Base-by-base conservation (phyloP, 2,888 invertebrate genomes). In the Mythimna loreyi region DNA sequence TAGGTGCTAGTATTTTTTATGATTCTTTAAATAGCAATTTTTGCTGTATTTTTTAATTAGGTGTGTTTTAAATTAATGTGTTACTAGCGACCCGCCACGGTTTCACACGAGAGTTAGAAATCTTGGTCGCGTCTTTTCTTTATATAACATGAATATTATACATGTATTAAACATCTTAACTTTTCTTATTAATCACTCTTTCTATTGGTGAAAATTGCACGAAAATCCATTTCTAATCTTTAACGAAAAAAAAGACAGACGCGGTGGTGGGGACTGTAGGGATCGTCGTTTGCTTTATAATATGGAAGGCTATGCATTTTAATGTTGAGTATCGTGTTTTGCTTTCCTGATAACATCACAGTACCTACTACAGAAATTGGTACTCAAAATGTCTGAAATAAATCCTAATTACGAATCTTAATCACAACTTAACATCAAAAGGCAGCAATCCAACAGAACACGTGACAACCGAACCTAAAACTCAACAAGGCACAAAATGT, bases 401-500 rank as follows among this genome's bases (percentile, higher is more conserved):
- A 36, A 71, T 59, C 8, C 23, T 57, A 49, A 60, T 58, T 55
- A 28, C 36, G 1, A 25, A 30, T 76, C 36, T 30, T 57, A 58
- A 55, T 53, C 21, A 72, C 25, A 56, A 64, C 47, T 58, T 23
- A 53, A 56, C 52, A 56, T 57, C 71, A 81, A 63, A 78, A 25
- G 28, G 16, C 36, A 40, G 21, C 49, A 63, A 64, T 59, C 40
- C 23, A 53, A 49, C 56, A 72, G 75, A 81, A 81, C 76, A 67
- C 36, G 30, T 40, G 28, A 63, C 74, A 79, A 77, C 58, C 58
- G 86, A 87, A 84, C 83, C 84, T 69, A 80, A 78, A 73, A 70
- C 73, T 65, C 80, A 85, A 79, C 76, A 84, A 81, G 68, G 67
- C 85, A 82, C 84, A 71, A 84, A 87, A 85, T 85, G 83, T 67